Base-by-base conservation (phyloP, 2,113 vertebrate genomes). In the Protomyctophum bolini region DNA sequence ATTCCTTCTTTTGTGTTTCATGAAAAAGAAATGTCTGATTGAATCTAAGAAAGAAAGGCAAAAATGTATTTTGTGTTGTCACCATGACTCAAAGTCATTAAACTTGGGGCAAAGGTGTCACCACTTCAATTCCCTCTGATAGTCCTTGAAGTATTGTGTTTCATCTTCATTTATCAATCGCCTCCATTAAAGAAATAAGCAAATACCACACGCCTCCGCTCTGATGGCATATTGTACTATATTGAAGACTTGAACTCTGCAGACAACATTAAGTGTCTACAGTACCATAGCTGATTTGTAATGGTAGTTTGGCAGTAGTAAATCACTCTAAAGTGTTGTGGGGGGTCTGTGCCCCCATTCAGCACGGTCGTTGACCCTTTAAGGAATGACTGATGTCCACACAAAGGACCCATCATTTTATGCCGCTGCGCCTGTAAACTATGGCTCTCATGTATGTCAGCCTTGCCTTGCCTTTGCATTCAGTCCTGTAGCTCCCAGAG, bases 361-460 rank as follows among this genome's bases (percentile, higher is more conserved):
- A n/a, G 45, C 14, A 41, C 12, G 29, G 51, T 52, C 59, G 45
- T 33, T 58, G 10, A 63, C 46, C 51, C 58, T 70, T 59, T 56
- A 58, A 62, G 51, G 52, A 41, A 62, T 79, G 67, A 79, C 61
- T 47, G 56, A 79, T 79, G 72, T 65, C 14, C 29, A 64, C 49
- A 48, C 45, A 48, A 59, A 11, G 33, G 14, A 59, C 66, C 73
- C 45, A 56, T 8, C 11, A 48, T 77, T 48, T 57, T 29, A 29
- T 6, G 7, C 58, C 33, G 58, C 58, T 29, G n/a, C 33, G 33
- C 11, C 58, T 2, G 28, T 28, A 58, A 29, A 3, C 57, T 10
- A 28, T 28, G 14, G 15, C 9, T 58, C 7, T 15, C 6, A 41
- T 41, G 33, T 41, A 54, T n/a, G 12, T 54, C 51, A 21, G 14